phyloP scores from a whole-genome alignment of 2,888 invertebrate species.

The Gasteruption jaculator region DNA sequence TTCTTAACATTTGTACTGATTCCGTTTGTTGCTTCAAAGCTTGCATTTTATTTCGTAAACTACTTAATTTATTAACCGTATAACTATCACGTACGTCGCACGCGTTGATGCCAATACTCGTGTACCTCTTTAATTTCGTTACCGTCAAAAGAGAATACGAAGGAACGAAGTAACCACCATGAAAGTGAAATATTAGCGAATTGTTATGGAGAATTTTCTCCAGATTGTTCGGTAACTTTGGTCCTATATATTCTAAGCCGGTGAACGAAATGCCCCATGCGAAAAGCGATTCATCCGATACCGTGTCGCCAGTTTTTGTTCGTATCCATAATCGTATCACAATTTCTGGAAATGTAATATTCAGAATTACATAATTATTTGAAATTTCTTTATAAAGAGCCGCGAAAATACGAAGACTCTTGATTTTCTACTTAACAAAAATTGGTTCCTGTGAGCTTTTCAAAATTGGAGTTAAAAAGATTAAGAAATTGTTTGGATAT shows the following conservation, averaged over 20 bases:
- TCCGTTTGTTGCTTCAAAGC: constrained; percentile 66
- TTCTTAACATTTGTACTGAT: constrained; percentile 53
- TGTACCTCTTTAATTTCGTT: constrained; percentile 45
- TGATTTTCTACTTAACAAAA: no score
- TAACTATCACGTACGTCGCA: constrained; percentile 69
- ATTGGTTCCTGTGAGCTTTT: no score
- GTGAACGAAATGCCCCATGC: constrained; percentile 85
- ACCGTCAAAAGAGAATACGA: constrained; percentile 49
- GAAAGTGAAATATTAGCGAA: constrained; percentile 81
- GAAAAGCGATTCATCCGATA: constrained; percentile 62
- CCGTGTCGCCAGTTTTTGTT: constrained; percentile 33
- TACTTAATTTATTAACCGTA: constrained; percentile 65
- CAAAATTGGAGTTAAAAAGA: no score
- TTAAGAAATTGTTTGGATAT: no score
- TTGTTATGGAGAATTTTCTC: constrained; percentile 66
- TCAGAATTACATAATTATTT: no score
- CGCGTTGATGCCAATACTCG: constrained; percentile 33
- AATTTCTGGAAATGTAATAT: constrained; percentile 38
- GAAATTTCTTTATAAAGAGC: no score
- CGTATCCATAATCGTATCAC: constrained; percentile 46
- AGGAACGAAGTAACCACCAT: constrained; percentile 79
- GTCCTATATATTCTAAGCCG: constrained; percentile 73
- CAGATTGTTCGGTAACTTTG: constrained; percentile 63
- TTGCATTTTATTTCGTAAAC: constrained; percentile 53
- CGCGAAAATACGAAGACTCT: no score